phyloP scores from a whole-genome alignment of 1,140 invertebrate species.

The Atta colombica region DNA sequence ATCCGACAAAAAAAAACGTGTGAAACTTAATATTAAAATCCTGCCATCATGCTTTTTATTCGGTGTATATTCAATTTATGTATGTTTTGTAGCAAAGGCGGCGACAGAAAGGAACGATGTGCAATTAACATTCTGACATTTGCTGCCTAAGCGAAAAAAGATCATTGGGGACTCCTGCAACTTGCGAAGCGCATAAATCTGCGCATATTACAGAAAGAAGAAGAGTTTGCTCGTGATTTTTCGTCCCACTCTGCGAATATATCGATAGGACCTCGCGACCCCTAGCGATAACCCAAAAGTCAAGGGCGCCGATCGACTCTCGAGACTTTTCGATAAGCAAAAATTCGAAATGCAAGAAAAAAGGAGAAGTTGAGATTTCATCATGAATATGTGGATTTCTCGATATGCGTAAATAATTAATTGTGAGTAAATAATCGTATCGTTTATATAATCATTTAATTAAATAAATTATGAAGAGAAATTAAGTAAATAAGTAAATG shows the following conservation, averaged over 20 bases:
- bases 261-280: constrained; percentile 77
- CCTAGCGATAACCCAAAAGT: constrained; percentile 83
- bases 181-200: constrained; percentile 48
- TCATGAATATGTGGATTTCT: neutral
- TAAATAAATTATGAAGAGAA: neutral
- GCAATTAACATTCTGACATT: constrained; percentile 35
- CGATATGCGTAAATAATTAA: constrained; percentile 6
- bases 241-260: constrained; percentile 76
- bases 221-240: constrained; percentile 77
- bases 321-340: constrained; percentile 71
- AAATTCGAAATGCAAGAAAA: neutral
- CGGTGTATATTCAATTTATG: neutral
- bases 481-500: neutral
- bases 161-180: neutral
- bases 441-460: neutral
- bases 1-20: neutral
- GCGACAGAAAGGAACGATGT: neutral
- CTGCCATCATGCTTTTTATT: constrained; percentile 15
- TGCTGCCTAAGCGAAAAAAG: neutral
- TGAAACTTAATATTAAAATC: constrained; percentile 22
- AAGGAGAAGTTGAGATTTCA: constrained; percentile 16
- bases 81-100: neutral
- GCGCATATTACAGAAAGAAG: neutral
- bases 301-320: constrained; percentile 81
- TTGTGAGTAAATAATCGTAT: constrained; percentile 3